phyloP scores from a whole-genome alignment of 2,888 invertebrate species.

The Cylloceria caligata region DNA sequence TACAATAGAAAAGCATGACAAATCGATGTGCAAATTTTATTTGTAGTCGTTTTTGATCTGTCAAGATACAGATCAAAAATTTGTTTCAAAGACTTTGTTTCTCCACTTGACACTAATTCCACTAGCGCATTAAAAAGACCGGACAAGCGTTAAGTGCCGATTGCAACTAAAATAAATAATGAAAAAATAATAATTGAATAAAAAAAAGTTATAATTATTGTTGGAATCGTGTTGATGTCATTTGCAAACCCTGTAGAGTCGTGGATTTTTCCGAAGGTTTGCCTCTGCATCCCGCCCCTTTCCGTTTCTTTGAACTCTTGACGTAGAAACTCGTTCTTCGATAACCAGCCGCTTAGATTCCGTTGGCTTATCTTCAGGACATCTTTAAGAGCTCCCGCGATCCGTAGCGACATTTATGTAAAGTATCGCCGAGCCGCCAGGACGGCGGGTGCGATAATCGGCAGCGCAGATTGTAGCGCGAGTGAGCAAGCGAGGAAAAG shows the following conservation, averaged over 20 bases:
- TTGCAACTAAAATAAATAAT: neutral
- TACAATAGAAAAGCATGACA: too few relatives aligned
- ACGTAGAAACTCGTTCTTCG: conserved; percentile 39
- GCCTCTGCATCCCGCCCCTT: neutral
- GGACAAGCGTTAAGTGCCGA: too few relatives aligned
- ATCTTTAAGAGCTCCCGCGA: conserved; percentile 79
- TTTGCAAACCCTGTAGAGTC: neutral
- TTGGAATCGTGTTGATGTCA: neutral
- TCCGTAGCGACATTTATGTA: conserved; percentile 81
- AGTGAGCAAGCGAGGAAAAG: conserved; percentile 38
- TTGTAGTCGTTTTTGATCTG: too few relatives aligned
- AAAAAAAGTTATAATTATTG: neutral
- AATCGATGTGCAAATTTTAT: too few relatives aligned
- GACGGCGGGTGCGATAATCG: conserved; percentile 76
- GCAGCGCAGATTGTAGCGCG: conserved; percentile 29
- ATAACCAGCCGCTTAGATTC: conserved; percentile 61
- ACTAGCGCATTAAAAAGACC: too few relatives aligned
- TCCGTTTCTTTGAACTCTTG: conserved; percentile 9
- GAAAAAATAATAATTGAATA: neutral
- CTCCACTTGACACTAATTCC: too few relatives aligned
- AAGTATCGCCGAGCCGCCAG: conserved; percentile 72
- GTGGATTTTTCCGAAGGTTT: neutral
- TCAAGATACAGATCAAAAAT: too few relatives aligned
- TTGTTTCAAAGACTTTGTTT: too few relatives aligned
- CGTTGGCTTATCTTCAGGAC: conserved; percentile 76